phyloP scores from a whole-genome alignment of 2,888 invertebrate genomes.

The Scaptomyza reducta region DNA sequence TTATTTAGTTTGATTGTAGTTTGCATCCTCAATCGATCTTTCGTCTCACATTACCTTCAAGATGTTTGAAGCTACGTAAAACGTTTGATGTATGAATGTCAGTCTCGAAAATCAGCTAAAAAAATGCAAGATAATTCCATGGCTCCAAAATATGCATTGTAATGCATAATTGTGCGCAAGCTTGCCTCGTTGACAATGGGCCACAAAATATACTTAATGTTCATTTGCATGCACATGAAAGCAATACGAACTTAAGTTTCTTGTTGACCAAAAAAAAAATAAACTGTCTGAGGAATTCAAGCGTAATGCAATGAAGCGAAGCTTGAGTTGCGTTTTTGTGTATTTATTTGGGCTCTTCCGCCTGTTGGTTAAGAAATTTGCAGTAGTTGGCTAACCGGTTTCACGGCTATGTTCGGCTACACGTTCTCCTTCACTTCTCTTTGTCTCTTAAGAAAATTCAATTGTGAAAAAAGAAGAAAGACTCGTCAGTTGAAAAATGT shows the following conservation, averaged over 20 bases:
- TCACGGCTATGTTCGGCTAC: slow-evolving; percentile 26
- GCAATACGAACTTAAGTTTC: not conserved
- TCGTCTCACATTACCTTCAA: too few relatives aligned
- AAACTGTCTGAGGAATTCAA: slow-evolving; percentile 32
- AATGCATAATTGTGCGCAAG: slow-evolving; percentile 37
- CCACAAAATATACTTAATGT: slow-evolving; percentile 21
- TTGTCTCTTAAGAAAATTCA: slow-evolving; percentile 13
- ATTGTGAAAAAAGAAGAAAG: slow-evolving; percentile 51
- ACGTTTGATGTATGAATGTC: too few relatives aligned
- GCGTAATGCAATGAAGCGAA: slow-evolving; percentile 57
- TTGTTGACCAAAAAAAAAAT: slow-evolving; percentile 7
- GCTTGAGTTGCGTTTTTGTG: slow-evolving; percentile 11
- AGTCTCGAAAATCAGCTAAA: not conserved
- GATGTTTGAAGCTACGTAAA: not conserved
- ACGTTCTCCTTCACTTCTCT: slow-evolving; percentile 3
- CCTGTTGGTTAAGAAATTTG: slow-evolving; percentile 52
- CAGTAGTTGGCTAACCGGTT: slow-evolving; percentile 58
- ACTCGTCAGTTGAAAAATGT: slow-evolving; percentile 46
- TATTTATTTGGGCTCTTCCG: slow-evolving; percentile 25
- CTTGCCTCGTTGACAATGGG: slow-evolving; percentile 12
- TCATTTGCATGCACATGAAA: slow-evolving; percentile 47
- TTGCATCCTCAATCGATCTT: too few relatives aligned
- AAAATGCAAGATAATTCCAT: slow-evolving; percentile 13
- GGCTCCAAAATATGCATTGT: slow-evolving; percentile 27
- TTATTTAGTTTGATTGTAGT: too few relatives aligned